Percentiles rank a stretch among this genome's conserved stretches.
Evolutionary conservation across 2,797 vertebrate genomes (phyloP).

Genomic region (Pseudochirops cupreus): DNA sequence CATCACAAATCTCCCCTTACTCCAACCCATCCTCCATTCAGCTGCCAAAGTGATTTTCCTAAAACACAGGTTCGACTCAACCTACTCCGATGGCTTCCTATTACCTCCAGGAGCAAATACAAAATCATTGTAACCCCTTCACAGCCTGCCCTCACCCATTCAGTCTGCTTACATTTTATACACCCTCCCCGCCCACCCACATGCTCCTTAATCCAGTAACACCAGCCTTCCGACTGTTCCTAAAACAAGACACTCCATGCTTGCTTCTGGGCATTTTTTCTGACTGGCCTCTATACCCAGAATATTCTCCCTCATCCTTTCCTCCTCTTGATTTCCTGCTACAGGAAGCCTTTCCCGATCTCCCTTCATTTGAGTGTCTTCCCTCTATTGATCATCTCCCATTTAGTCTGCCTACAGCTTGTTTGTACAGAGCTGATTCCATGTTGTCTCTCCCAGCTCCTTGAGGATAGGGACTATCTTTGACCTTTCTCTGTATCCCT

Average conservation of each 20-base stretch:
- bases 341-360: neutral
- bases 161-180: too few relatives aligned
- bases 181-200: too few relatives aligned
- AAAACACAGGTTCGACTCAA: neutral
- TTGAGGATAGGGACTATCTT: neutral
- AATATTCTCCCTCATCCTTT: neutral
- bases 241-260: too few relatives aligned
- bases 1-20: neutral
- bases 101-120: neutral
- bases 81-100: neutral
- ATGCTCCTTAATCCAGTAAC: too few relatives aligned
- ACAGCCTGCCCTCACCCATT: neutral
- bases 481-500: neutral
- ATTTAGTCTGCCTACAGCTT: neutral
- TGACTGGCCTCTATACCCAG: neutral
- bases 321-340: neutral
- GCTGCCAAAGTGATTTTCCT: neutral
- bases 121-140: neutral
- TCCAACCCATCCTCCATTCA: neutral
- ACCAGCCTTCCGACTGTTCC: too few relatives aligned
- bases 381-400: neutral
- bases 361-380: too few relatives aligned
- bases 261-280: too few relatives aligned
- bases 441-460: neutral
- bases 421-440: neutral